These are phyloP conservation scores for Marmota monax DNA, from an alignment of 2,113 vertebrate species.

Conservation along the genomic window DNA sequence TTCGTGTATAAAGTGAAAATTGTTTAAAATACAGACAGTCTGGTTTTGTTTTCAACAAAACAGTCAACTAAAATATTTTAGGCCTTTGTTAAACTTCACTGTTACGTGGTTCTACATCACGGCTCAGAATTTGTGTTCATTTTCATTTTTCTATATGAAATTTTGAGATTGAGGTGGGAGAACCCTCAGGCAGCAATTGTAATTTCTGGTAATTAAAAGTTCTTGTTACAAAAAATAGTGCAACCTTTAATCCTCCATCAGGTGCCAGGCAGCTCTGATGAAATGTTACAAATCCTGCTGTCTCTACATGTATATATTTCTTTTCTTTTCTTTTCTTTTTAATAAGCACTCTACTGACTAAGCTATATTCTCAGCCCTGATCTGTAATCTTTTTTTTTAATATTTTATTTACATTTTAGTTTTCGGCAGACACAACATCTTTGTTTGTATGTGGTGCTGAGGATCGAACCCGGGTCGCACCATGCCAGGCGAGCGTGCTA, in stretches of 20 bases:
- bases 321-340: no score
- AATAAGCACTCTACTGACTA: no score
- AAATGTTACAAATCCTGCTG: neutral
- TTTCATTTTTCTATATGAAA: neutral
- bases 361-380: no score
- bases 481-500: no score
- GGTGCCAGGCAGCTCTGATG: neutral
- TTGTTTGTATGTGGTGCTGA: no score
- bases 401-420: no score
- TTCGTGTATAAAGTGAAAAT: neutral
- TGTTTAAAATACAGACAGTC: slow-evolving; percentile 17
- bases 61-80: neutral
- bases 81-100: neutral
- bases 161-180: neutral
- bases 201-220: neutral
- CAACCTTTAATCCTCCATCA: neutral
- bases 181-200: neutral
- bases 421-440: no score
- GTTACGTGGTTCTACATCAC: neutral
- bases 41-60: slow-evolving; percentile 19
- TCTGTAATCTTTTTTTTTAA: no score
- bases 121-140: slow-evolving; percentile 30
- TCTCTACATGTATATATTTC: neutral
- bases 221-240: neutral
- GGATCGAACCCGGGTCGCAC: no score